Evolutionary conservation across 2,888 invertebrate genomes (phyloP), one percentile per base, ranked within the genome.

Genomic region (Brenthis daphne): DNA sequence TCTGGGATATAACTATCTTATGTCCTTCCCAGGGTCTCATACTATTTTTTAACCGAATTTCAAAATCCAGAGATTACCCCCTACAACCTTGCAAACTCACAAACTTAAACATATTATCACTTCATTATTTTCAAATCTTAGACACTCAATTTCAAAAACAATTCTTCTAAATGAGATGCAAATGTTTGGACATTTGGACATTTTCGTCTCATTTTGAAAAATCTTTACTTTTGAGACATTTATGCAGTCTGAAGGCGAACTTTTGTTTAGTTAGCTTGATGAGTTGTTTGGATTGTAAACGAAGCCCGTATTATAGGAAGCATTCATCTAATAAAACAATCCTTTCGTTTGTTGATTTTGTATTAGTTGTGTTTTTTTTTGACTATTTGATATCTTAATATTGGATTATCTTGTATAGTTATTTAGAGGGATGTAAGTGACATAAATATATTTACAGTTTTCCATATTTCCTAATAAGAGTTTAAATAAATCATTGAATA

Each of bases 281-380:
- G 87, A 89, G 85, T 78, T 87, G 87, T 88, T 88, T 88, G 82
- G 81, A 70, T 83, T 84, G 85, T 83, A 82, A 87, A 87, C 86
- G 85, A 86, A 81, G 81, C 82, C 83, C 85, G 85, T 85, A 86
- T 84, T 85, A 73, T 58, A 56, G 50, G 51, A 47, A 54, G 16
- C 50, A 61, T 67, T 69, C 64, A 66, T 69, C 58, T 60, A 67
- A 67, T 67, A 67, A 60, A 58, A 64, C 66, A 66, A 67, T 69
- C 66, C 71, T 67, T 71, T 61, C 57, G 53, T 63, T 57, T 64
- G 63, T 20, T 66, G 51, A 61, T 50, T 60, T 56, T 66, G 16
- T 33, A 61, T 68, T 63, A 63, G 51, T 24, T 57, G 63, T 68
- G 47, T 51, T 63, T 43, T 74, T 69, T 68, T 60, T 47, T 16